Conservation (phyloP, 2,113 vertebrate genomes). For the Neogobius melanostomus region DNA sequence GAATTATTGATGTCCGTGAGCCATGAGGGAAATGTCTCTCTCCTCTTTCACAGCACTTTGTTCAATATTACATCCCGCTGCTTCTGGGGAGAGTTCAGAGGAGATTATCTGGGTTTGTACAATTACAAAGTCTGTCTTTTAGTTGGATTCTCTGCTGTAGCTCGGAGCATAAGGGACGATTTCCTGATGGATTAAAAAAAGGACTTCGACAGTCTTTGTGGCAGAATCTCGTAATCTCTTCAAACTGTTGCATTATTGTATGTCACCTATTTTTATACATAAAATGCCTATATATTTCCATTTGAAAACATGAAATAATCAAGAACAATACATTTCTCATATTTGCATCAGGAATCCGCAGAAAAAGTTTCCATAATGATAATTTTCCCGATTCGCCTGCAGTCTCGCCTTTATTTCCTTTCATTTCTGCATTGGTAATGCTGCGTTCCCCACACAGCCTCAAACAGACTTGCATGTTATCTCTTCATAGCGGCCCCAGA, state of each 20-base stretch:
- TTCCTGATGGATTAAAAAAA: not conserved
- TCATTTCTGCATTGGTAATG: constrained; percentile 20
- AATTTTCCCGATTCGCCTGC: too few species aligned
- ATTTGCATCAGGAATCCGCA: too few species aligned
- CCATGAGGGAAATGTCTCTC: constrained; percentile 21
- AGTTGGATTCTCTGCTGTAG: not conserved
- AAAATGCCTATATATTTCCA: too few species aligned
- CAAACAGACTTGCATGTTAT: constrained; percentile 35
- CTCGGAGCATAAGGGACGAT: not conserved
- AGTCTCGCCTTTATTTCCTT: too few species aligned
- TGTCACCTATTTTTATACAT: too few species aligned
- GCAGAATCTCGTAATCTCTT: too few species aligned
- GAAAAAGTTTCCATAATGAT: too few species aligned
- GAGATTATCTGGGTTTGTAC: not conserved
- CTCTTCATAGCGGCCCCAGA: constrained; percentile 35
- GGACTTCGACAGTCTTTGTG: too few species aligned
- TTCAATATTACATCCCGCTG: constrained; percentile 35
- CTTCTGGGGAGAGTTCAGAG: constrained; percentile 1
- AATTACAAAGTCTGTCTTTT: not conserved
- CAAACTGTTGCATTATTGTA: too few species aligned
- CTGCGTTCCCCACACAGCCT: constrained; percentile 29
- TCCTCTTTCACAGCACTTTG: constrained; percentile 2
- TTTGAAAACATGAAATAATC: too few species aligned
- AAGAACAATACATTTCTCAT: too few species aligned
- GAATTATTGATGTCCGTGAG: constrained; percentile 44